Conservation (phyloP, 2,888 invertebrate species). For the Emmelina monodactyla region DNA sequence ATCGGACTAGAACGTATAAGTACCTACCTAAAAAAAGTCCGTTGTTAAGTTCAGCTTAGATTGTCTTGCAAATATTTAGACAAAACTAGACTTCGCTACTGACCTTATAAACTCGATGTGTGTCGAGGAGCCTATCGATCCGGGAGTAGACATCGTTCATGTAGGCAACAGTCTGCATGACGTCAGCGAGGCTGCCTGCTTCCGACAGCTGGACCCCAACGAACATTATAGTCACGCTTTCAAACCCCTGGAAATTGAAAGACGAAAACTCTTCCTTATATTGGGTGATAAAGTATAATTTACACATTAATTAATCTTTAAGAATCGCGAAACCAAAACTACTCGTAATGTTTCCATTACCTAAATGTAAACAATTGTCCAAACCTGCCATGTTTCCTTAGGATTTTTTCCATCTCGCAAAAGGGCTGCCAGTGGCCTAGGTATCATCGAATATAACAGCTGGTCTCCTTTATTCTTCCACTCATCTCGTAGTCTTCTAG, state of each 20-base stretch:
- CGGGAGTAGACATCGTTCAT: slow-evolving; percentile 88
- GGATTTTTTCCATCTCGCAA: slow-evolving; percentile 79
- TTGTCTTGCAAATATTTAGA: neutral
- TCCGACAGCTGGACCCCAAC: slow-evolving; percentile 71
- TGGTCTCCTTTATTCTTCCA: slow-evolving; percentile 89
- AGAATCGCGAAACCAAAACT: too few relatives aligned
- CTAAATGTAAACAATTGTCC: neutral
- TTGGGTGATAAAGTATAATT: too few relatives aligned
- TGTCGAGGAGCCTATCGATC: slow-evolving; percentile 84
- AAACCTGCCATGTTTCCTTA: slow-evolving; percentile 81
- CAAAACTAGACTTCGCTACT: neutral
- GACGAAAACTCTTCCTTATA: too few relatives aligned
- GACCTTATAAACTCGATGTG: slow-evolving; percentile 88
- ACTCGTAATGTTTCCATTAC: too few relatives aligned
- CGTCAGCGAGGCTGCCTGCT: slow-evolving; percentile 47
- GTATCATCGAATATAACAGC: slow-evolving; percentile 91
- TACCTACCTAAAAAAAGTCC: neutral
- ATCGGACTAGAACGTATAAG: neutral
- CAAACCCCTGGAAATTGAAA: slow-evolving; percentile 83
- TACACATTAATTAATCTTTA: too few relatives aligned
- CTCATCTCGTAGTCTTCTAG: slow-evolving; percentile 77
- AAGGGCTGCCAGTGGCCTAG: slow-evolving; percentile 82
- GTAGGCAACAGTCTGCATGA: slow-evolving; percentile 82
- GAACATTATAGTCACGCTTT: slow-evolving; percentile 80
- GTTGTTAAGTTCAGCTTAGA: neutral